phyloP scores from a whole-genome alignment of 2,888 invertebrate species.

The Amaurobius ferox region DNA sequence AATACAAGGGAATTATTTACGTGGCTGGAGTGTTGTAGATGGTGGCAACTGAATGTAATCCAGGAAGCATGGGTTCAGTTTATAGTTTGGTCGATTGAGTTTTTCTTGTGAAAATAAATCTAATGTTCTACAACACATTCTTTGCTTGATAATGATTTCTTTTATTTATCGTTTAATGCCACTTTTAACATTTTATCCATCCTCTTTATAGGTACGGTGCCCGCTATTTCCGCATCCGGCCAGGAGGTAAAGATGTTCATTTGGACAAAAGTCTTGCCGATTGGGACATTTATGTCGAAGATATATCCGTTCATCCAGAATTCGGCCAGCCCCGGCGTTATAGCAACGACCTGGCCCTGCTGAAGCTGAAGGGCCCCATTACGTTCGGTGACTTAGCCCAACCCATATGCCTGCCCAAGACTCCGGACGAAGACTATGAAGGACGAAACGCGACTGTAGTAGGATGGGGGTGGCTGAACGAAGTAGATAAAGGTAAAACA shows the following conservation, averaged over 20 bases:
- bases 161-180: too few relatives aligned
- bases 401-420: constrained; percentile 86
- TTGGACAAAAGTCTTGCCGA: constrained; percentile 77
- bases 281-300: constrained; percentile 79
- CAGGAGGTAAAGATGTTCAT: constrained; percentile 85
- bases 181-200: too few relatives aligned
- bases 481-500: constrained; percentile 80
- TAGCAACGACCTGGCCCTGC: constrained; percentile 83
- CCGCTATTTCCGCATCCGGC: constrained; percentile 73
- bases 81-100: too few relatives aligned
- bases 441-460: constrained; percentile 84
- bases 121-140: too few relatives aligned
- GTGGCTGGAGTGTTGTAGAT: too few relatives aligned
- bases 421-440: constrained; percentile 77
- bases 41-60: too few relatives aligned
- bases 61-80: too few relatives aligned
- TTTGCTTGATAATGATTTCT: too few relatives aligned
- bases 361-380: constrained; percentile 83
- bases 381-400: constrained; percentile 84
- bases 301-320: constrained; percentile 82
- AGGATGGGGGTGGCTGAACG: constrained; percentile 92
- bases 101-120: too few relatives aligned
- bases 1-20: too few relatives aligned
- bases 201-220: constrained; percentile 58
- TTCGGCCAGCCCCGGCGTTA: constrained; percentile 66